Percentiles rank a stretch among this genome's conserved stretches.
Evolutionary conservation across 2,113 vertebrate species (phyloP).

Genomic region (Casuarius casuarius): DNA sequence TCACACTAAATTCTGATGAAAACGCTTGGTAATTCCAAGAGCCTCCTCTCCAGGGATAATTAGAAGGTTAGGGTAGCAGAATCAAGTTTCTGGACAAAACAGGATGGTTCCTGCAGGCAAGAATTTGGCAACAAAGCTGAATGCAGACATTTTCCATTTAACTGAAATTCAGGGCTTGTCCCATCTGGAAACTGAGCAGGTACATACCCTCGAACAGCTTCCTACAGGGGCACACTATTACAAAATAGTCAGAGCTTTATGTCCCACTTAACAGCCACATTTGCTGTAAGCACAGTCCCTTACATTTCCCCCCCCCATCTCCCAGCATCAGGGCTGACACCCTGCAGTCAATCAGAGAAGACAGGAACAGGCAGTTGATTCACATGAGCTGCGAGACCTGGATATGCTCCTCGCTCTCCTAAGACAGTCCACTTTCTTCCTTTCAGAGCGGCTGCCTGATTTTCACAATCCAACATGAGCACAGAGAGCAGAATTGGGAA

Average conservation of each 20-base stretch:
- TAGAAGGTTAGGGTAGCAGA: neutral
- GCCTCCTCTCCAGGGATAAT: neutral
- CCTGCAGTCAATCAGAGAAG: too few relatives aligned
- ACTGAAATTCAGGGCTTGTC: neutral
- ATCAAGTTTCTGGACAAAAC: neutral
- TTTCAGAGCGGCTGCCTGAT: neutral
- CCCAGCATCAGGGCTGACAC: neutral
- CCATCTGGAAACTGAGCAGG: neutral
- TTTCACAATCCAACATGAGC: neutral
- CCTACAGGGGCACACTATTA: neutral
- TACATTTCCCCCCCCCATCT: neutral
- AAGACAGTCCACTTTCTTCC: neutral
- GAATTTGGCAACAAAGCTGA: neutral
- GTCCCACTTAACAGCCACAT: too few relatives aligned
- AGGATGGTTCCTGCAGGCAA: slow-evolving; percentile 11
- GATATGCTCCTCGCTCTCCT: neutral
- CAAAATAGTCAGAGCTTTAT: neutral
- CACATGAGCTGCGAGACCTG: neutral
- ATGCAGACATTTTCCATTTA: neutral
- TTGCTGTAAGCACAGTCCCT: neutral
- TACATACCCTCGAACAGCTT: neutral
- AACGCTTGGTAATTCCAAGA: neutral
- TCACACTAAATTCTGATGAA: neutral
- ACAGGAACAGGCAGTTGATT: neutral
- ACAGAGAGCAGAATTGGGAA: neutral